phyloP scores from a whole-genome alignment of 2,113 vertebrate genomes.

The Pseudolaguvia tuberculata region DNA sequence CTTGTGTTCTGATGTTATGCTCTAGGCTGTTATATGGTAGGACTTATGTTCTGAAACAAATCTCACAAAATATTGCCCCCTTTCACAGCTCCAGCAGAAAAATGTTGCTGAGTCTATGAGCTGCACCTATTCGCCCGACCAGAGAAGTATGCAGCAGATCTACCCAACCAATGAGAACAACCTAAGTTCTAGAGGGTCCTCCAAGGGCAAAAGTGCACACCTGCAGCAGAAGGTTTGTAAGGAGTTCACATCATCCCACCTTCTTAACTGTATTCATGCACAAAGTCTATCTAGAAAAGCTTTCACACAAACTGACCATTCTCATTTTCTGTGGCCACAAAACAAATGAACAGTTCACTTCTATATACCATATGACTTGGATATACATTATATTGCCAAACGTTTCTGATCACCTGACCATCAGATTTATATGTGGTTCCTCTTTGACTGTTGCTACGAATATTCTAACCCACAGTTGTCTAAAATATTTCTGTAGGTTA shows the following conservation, averaged over 20 bases:
- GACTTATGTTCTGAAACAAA: background rate
- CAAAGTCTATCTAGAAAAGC: background rate
- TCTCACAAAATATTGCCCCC: conserved; percentile 1
- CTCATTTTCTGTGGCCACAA: conserved; percentile 35
- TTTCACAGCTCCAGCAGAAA: conserved; percentile 66
- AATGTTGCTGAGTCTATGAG: conserved; percentile 55
- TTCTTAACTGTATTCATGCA: conserved; percentile 36
- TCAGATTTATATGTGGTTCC: no score
- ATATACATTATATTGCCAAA: no score
- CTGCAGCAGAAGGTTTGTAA: conserved; percentile 70
- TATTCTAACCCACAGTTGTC: no score
- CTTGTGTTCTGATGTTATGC: background rate
- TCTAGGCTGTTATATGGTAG: background rate
- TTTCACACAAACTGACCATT: conserved; percentile 41
- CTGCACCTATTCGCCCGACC: conserved; percentile 66
- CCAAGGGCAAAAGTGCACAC: conserved; percentile 64
- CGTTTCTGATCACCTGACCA: no score
- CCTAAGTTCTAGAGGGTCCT: conserved; percentile 53
- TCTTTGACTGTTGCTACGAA: no score
- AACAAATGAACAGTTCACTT: background rate
- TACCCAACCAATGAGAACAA: conserved; percentile 60
- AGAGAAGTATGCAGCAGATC: conserved; percentile 62
- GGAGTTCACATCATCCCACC: conserved; percentile 5
- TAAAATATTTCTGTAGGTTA: no score
- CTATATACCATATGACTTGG: background rate